Base-by-base conservation (phyloP, 2,797 vertebrate genomes). In the Malurus splendens region DNA sequence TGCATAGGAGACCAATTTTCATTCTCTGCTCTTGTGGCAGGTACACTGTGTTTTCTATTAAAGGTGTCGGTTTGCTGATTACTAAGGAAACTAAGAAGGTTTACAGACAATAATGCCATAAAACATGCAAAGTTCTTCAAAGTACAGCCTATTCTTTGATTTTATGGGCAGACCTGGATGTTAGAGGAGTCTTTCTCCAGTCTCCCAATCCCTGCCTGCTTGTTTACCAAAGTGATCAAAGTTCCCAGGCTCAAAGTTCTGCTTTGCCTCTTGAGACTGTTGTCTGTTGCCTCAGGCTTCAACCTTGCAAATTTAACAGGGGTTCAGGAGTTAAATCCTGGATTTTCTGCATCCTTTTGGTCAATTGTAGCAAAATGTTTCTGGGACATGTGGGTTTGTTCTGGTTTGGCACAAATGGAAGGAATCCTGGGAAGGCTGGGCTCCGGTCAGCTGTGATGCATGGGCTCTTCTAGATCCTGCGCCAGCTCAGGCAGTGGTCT, bases 1-100 rank as follows among this genome's bases (percentile, higher is more conserved):
- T 95, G 92, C 95, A 95, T 93, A 92, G 89, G 93, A 91, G 78
- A 70, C 76, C 86, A 77, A 90, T 87, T 93, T 91, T 68, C 77
- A 60, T 90, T 92, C 87, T 77, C 85, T 18, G 30, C 39, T 93
- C 33, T 54, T 89, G 77, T 76, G 81, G 42, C 0, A 0, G 78
- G 94, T 74, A 94, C 87, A 67, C 56, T 0, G 3, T 0, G 77
- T 88, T 86, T 95, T 81, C 80, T 86, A 27, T 86, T 76, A 84
- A 86, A 87, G 50, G 72, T 41, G 36, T 71, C 0, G 0, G 42
- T 89, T 94, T 92, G 89, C 71, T 92, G 85, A 90, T 95, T 92
- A 42, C 80, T 87, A 20, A 89, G 66, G 85, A 76, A 93, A 86
- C 75, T 54, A 48, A 71, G 60, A 70, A 70, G 56, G 82, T 93